Conservation (phyloP, 1,140 invertebrate genomes). For the Cataglyphis hispanica region DNA sequence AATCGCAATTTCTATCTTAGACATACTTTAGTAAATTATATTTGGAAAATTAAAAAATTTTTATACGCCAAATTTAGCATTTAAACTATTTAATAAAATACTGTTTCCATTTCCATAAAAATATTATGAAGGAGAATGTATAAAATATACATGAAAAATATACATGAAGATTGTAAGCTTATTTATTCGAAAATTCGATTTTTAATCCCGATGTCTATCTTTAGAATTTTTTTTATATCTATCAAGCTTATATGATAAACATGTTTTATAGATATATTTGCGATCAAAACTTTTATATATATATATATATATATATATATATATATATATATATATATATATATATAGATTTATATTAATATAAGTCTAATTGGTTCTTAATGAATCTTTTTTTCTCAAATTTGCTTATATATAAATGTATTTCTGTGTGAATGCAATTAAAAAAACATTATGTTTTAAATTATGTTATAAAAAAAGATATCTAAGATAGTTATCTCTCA, state of each 20-base stretch:
- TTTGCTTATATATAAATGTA: background rate
- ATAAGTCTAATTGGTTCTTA: background rate
- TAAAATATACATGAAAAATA: conserved; percentile 26
- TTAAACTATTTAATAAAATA: conserved; percentile 24
- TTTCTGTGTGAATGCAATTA: background rate
- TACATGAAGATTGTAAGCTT: conserved; percentile 29
- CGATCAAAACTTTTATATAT: background rate
- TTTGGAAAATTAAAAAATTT: background rate
- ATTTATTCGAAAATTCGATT: conserved; percentile 17
- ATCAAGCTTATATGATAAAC: background rate
- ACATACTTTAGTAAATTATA: background rate
- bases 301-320: no score
- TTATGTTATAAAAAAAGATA: background rate
- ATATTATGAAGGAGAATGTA: background rate
- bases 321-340: no score
- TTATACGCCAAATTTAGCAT: no score
- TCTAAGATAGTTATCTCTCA: background rate
- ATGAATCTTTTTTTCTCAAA: background rate
- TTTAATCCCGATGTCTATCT: background rate
- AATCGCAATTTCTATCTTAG: conserved; percentile 24
- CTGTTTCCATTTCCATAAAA: conserved; percentile 25
- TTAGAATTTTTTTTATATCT: background rate
- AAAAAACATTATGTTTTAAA: no score
- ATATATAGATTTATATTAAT: background rate
- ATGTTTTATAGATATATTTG: background rate